phyloP scores from a whole-genome alignment of 2,113 vertebrate species.

The Salvelinus namaycush region DNA sequence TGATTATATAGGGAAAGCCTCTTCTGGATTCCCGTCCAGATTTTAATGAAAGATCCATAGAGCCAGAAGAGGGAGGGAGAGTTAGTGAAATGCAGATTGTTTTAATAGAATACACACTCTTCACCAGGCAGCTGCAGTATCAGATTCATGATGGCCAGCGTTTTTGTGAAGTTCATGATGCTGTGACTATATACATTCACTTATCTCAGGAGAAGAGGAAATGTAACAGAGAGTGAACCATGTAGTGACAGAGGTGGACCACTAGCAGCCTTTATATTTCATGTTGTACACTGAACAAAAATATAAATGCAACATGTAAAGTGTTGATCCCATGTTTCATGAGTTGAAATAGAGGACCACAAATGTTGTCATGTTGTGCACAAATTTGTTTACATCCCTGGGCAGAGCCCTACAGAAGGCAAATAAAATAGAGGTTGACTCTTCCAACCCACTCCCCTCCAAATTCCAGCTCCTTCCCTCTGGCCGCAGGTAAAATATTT shows the following conservation, averaged over 20 bases:
- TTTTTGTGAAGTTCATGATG: constrained; percentile 61
- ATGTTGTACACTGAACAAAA: not conserved
- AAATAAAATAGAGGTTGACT: too few species aligned
- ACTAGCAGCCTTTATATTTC: constrained; percentile 8
- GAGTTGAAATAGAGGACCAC: too few species aligned
- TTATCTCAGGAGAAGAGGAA: constrained; percentile 38
- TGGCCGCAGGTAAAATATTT: too few species aligned
- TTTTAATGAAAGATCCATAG: constrained; percentile 75
- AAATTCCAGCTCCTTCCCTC: too few species aligned
- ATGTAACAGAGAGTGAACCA: not conserved
- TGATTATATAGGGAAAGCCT: constrained; percentile 71
- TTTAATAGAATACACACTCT: constrained; percentile 66
- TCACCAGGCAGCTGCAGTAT: constrained; percentile 60
- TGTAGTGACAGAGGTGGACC: constrained; percentile 5
- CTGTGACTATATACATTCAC: constrained; percentile 26
- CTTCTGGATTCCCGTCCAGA: constrained; percentile 70
- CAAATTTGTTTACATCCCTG: too few species aligned
- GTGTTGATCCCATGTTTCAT: too few species aligned
- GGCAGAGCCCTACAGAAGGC: too few species aligned
- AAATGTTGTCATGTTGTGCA: too few species aligned
- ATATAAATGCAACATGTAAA: too few species aligned
- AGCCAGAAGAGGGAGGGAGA: constrained; percentile 45
- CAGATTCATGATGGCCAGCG: constrained; percentile 56
- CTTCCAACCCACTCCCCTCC: too few species aligned
- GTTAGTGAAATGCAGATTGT: constrained; percentile 70